Base-by-base conservation (phyloP, 2,888 invertebrate species). In the Trachelus stipa region DNA sequence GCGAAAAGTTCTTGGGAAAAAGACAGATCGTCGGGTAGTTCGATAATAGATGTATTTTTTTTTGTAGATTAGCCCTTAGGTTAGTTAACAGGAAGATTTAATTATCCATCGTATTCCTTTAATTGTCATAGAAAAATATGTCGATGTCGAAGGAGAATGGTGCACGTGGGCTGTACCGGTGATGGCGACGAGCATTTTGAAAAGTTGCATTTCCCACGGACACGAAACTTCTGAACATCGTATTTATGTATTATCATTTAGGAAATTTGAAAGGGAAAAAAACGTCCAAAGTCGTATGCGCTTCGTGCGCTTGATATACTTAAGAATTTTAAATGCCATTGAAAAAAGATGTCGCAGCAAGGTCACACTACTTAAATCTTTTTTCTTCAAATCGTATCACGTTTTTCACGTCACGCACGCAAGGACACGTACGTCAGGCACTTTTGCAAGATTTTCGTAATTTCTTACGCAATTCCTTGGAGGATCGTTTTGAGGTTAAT, bases 391-490 rank as follows among this genome's bases (percentile, higher is more conserved):
- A 15, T 71, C 31, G 31, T 23, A 12, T 71, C 15, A 71, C 31
- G 71, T 30, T 12, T 71, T 31, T 71, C 71, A 71, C 71, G 1
- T 71, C 71, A 71, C 71, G 31, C 71, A 71, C 31, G 31, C 71
- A 2, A 3, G 11, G 31, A 23, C 33, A 15, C 40, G 15, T 15
- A 40, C 40, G 40, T 15, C 56, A 56, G 23, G 56, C 9, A 56
- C 23, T 23, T 15, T 15, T 23, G 56, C 56, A 23, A 56, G 9
- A 23, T 23, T 56, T 56, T 56, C 56, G 23, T 23, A 23, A 23
- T 23, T 56, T 23, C 6, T 6, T 23, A 56, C 9, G 56, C 23
- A 56, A 56, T 23, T 56, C 23, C 23, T 56, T 9, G 6, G 56
- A 23, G 23, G 23, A 9, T 56, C 9, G 0, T 15, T 23, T 23